Evolutionary conservation across 2,888 invertebrate genomes (phyloP).

Genomic region (Dynastes hyllus): DNA sequence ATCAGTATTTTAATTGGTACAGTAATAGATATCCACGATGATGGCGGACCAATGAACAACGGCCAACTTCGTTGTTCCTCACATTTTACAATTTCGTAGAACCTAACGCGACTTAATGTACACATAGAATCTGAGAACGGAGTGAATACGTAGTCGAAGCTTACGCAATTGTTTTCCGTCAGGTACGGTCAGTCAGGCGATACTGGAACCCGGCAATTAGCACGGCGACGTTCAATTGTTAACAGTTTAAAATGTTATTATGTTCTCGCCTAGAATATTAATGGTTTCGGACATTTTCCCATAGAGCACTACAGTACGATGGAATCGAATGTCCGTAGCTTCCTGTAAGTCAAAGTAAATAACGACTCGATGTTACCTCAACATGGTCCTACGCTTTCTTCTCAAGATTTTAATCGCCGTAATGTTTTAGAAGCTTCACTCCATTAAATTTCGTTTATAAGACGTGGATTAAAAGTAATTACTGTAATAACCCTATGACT

Average conservation of each 20-base stretch:
- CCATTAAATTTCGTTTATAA: too few species aligned
- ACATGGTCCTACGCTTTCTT: too few species aligned
- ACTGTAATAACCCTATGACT: too few species aligned
- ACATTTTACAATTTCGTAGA: slow-evolving; percentile 20
- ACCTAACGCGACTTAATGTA: slow-evolving; percentile 25
- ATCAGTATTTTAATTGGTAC: neutral
- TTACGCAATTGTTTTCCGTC: slow-evolving; percentile 35
- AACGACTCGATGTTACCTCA: neutral
- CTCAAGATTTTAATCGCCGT: too few species aligned
- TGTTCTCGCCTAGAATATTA: slow-evolving; percentile 29
- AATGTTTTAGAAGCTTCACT: too few species aligned
- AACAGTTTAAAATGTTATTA: slow-evolving; percentile 41
- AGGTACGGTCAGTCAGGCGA: slow-evolving; percentile 8
- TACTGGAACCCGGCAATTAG: slow-evolving; percentile 34
- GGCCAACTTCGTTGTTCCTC: neutral
- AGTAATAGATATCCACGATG: neutral
- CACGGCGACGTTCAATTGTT: slow-evolving; percentile 39
- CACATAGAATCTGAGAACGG: slow-evolving; percentile 14
- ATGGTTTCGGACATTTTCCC: slow-evolving; percentile 33
- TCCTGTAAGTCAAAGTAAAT: slow-evolving; percentile 26
- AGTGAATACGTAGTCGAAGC: slow-evolving; percentile 13
- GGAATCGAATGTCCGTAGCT: neutral
- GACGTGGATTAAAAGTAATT: too few species aligned
- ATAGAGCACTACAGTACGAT: neutral
- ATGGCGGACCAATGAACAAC: neutral